These are phyloP conservation scores for Notarius quadriscutis DNA, from an alignment of 2,113 vertebrate genomes.

Conservation along the genomic window DNA sequence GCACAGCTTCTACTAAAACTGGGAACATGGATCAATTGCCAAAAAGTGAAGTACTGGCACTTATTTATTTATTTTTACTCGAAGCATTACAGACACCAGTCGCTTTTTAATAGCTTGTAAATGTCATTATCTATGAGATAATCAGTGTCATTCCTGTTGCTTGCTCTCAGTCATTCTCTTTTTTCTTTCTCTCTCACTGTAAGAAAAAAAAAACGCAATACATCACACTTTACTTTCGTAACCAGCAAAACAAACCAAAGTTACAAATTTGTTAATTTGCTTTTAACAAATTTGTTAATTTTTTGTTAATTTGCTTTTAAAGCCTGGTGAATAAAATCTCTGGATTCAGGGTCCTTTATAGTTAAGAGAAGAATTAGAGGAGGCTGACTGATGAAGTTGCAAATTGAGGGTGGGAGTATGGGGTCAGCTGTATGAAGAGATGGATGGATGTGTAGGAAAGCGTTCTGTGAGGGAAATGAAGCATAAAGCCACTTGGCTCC, in stretches of 20 bases:
- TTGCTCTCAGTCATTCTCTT: background rate
- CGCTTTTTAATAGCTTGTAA: background rate
- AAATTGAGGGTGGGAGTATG: background rate
- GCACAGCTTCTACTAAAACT: background rate
- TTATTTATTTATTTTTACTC: background rate
- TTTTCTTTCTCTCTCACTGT: background rate
- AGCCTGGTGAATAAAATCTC: background rate
- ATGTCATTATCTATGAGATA: background rate
- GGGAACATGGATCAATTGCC: background rate
- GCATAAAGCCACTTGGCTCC: background rate
- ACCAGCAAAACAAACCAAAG: background rate
- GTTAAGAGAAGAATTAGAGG: conserved; percentile 3
- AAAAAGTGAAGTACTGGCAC: background rate
- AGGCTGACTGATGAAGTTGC: conserved; percentile 1
- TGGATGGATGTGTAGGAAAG: background rate
- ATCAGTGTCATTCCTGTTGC: background rate
- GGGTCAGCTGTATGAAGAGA: background rate
- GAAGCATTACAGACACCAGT: background rate
- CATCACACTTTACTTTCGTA: background rate
- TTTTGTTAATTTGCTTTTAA: background rate
- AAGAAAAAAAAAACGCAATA: background rate
- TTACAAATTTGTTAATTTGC: background rate
- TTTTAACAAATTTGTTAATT: background rate
- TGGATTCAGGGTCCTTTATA: background rate
- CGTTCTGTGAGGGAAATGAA: background rate